These are phyloP conservation scores for Eucidaris tribuloides DNA, from an alignment of 35 echinoderm and acorn worm species.

Conservation along the genomic window DNA sequence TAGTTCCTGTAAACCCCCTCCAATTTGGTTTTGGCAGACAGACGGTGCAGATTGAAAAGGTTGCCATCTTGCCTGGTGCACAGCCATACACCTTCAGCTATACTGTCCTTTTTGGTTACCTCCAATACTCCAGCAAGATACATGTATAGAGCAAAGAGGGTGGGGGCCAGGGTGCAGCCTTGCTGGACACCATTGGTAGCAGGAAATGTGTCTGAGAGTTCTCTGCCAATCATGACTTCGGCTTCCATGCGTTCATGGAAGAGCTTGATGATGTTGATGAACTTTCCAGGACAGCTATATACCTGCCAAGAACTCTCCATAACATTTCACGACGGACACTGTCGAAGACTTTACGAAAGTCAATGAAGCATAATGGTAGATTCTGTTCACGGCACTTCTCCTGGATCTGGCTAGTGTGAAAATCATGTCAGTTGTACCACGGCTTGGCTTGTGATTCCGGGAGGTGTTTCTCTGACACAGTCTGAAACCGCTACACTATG, in stretches of 20 bases:
- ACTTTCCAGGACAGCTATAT: not conserved
- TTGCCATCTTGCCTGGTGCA: constrained; percentile 27
- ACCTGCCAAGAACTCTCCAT: constrained; percentile 7
- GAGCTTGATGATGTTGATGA: constrained; percentile 1
- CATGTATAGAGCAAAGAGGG: constrained; percentile 31
- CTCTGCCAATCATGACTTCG: not conserved
- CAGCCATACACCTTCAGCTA: constrained; percentile 1
- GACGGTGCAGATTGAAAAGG: too few relatives aligned
- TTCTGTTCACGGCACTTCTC: not conserved
- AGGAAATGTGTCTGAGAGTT: not conserved
- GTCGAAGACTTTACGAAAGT: too few relatives aligned
- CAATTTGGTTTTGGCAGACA: too few relatives aligned
- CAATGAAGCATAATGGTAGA: constrained; percentile 8
- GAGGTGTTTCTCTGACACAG: too few relatives aligned
- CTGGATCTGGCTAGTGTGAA: constrained; percentile 34
- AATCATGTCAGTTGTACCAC: too few relatives aligned
- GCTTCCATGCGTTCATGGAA: constrained; percentile 15
- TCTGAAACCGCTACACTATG: not conserved
- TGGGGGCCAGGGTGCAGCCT: constrained; percentile 15
- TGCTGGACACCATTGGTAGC: constrained; percentile 8
- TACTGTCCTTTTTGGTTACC: not conserved
- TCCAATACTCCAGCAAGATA: constrained; percentile 27
- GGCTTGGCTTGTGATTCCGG: constrained; percentile 6
- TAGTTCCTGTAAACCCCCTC: not conserved
- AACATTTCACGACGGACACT: not conserved